Base-by-base conservation (phyloP, 2,797 vertebrate species). In the Chrysocyon brachyurus region DNA sequence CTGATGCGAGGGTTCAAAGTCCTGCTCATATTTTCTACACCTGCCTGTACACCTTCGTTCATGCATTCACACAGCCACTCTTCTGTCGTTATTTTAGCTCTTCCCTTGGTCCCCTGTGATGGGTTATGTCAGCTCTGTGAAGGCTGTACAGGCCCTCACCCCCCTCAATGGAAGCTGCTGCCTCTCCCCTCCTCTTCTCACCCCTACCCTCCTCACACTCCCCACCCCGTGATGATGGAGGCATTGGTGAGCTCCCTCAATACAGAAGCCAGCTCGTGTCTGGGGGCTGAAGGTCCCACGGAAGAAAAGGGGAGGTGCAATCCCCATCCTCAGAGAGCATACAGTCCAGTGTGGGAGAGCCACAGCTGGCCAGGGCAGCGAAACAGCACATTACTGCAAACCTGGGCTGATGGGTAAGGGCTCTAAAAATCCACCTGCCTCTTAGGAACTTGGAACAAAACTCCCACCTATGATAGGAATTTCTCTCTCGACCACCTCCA, bases 131-230 rank as follows among this genome's bases (percentile, higher is more conserved):
- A 77, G 22, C 40, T 17, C 4, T 10, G 0, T 7, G 40, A 40
- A 31, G 46, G 16, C 56, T 40, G 3, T 1, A 2, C 40, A 33
- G 26, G 19, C 28, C 36, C 57, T 66, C 26, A 17, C 54, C 21
- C 0, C 16, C 49, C 6, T 19, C 24, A 7, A 16, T 0, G 5
- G 19, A 52, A n/a, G 15, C 79, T 4, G 16, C 56, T 10, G 57
- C 40, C 22, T 21, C n/a, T 68, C 49, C 28, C 16, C 49, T 22
- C 1, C 2, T n/a, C 26, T 17, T 21, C 19, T 3, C 16, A n/a
- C 9, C 5, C n/a, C 49, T 14, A 9, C 36, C 49, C 24, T 36
- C n/a, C 40, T 46, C 40, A 46, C 40, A 46, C 6, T 46, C 40
- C 40, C 40, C 7, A 46, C 40, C 40, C 40, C 40, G 1, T 46